These are phyloP conservation scores for Brenthis hecate DNA, from an alignment of 2,888 invertebrate genomes.

Conservation along the genomic window DNA sequence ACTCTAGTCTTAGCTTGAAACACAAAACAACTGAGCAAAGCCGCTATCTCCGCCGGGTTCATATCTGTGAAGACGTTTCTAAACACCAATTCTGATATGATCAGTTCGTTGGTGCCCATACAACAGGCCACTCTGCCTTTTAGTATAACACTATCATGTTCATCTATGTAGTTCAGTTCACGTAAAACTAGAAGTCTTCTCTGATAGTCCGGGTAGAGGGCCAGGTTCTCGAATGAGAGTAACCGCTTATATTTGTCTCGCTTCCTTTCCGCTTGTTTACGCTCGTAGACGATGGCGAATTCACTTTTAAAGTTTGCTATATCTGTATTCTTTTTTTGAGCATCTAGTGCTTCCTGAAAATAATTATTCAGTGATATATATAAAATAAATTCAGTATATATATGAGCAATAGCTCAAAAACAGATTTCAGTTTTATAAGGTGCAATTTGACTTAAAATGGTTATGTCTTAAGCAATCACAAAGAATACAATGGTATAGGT, in stretches of 20 bases:
- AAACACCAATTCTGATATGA: constrained; percentile 96
- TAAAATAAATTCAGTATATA: too few relatives aligned
- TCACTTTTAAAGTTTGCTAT: constrained; percentile 91
- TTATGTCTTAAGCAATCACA: too few relatives aligned
- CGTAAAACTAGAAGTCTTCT: constrained; percentile 89
- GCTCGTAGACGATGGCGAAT: constrained; percentile 88
- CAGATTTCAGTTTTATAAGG: too few relatives aligned
- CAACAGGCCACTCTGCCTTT: constrained; percentile 77
- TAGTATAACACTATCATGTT: constrained; percentile 72
- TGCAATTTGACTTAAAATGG: too few relatives aligned
- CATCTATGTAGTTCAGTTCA: constrained; percentile 86
- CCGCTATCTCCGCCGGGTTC: constrained; percentile 95
- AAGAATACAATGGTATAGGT: too few relatives aligned
- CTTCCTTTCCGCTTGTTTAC: constrained; percentile 87
- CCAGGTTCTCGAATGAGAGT: constrained; percentile 92
- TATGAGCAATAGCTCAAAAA: too few relatives aligned
- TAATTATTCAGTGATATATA: too few relatives aligned
- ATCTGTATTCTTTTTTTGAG: constrained; percentile 84
- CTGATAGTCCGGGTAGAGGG: constrained; percentile 94
- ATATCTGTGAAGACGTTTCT: constrained; percentile 93
- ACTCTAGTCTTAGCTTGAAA: constrained; percentile 91
- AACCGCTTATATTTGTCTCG: constrained; percentile 86
- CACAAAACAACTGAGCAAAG: constrained; percentile 94
- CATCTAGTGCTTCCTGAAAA: constrained; percentile 69
- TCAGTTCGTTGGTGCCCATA: constrained; percentile 88